These are phyloP conservation scores for Megastigmus dorsalis DNA, from an alignment of 2,888 invertebrate species.

Conservation along the genomic window DNA sequence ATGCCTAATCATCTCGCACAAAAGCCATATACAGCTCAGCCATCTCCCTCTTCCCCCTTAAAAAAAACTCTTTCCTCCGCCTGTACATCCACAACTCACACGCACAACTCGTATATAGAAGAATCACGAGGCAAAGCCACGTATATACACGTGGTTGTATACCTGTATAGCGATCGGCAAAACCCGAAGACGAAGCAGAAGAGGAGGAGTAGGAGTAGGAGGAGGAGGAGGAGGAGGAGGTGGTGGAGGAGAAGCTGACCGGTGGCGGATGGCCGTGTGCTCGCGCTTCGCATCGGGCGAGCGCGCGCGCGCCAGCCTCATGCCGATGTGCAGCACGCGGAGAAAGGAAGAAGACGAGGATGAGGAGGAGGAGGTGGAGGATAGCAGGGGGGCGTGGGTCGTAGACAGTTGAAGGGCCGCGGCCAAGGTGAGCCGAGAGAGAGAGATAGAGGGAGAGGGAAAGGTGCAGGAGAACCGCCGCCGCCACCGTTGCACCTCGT, in stretches of 20 bases:
- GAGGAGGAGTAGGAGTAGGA: slow-evolving; percentile 20
- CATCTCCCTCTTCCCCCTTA: no score
- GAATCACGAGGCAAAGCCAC: no score
- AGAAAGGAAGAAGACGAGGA: slow-evolving; percentile 38
- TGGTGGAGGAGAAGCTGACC: slow-evolving; percentile 49
- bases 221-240: slow-evolving; percentile 19
- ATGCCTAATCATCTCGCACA: no score
- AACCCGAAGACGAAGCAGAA: no score
- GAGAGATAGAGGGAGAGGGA: slow-evolving; percentile 51
- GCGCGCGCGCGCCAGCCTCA: no score
- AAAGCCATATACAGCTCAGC: no score
- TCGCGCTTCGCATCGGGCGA: not conserved
- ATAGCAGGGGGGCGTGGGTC: slow-evolving; percentile 61
- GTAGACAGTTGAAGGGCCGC: slow-evolving; percentile 75
- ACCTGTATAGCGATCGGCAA: no score
- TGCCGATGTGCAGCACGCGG: slow-evolving; percentile 53
- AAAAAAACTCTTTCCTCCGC: no score
- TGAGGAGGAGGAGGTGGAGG: slow-evolving; percentile 39
- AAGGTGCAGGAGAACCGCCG: slow-evolving; percentile 12
- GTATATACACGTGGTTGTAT: no score
- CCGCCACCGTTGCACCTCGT: not conserved
- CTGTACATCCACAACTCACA: no score
- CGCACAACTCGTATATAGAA: no score
- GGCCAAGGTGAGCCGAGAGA: slow-evolving; percentile 72
- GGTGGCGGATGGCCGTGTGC: slow-evolving; percentile 38